Conservation (phyloP, 2,113 vertebrate genomes). For the Mus pahari region DNA sequence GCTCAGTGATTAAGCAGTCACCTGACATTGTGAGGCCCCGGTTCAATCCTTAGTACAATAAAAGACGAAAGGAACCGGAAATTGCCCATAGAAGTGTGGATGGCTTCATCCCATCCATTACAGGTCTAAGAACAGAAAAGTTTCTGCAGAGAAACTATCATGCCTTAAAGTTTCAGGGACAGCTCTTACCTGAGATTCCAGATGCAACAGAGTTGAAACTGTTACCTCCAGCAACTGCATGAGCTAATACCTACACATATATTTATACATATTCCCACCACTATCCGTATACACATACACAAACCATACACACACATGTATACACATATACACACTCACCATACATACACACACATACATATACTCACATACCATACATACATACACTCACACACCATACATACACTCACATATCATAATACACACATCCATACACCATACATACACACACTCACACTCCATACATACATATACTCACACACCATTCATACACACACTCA, state of each 20-base stretch:
- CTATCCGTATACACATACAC: too few relatives aligned
- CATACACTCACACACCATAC: not conserved
- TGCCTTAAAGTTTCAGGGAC: not conserved
- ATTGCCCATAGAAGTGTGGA: not conserved
- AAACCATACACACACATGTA: not conserved
- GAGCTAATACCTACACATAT: not conserved
- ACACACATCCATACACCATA: not conserved
- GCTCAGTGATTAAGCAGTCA: not conserved
- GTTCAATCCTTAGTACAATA: not conserved
- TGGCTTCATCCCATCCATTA: not conserved
- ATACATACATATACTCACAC: not conserved
- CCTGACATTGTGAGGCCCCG: not conserved
- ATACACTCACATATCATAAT: not conserved
- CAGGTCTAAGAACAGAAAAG: not conserved
- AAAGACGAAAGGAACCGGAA: not conserved
- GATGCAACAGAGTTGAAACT: not conserved
- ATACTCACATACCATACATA: not conserved
- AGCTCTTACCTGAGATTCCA: not conserved
- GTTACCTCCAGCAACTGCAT: not conserved
- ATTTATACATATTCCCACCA: not conserved
- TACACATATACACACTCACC: not conserved
- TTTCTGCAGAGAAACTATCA: not conserved
- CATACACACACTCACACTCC: not conserved
- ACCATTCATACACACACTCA: not conserved
- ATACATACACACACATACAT: not conserved